A percentile compares a stretch with the other conserved stretches of the same genome.
These are phyloP conservation scores for Furnarius figulus DNA, from an alignment of 2,113 vertebrate species.

Conservation along the genomic window DNA sequence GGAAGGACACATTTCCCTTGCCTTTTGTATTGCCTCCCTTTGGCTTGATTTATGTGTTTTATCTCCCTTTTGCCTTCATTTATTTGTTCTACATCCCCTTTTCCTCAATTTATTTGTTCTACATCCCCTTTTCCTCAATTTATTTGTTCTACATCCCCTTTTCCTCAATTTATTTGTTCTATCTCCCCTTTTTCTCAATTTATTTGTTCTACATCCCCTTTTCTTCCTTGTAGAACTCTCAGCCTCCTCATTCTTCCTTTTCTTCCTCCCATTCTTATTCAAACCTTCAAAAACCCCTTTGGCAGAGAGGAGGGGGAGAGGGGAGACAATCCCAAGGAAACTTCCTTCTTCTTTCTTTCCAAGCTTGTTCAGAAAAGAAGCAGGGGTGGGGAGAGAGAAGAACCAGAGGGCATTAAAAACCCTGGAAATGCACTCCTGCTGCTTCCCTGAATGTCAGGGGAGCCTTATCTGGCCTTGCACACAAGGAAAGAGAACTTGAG, in stretches of 20 bases:
- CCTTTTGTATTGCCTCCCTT: neutral
- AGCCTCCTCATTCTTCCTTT: neutral
- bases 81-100: neutral
- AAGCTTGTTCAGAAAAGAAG: neutral
- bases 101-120: neutral
- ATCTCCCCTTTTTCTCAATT: neutral
- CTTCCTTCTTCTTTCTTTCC: neutral
- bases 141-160: neutral
- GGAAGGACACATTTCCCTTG: neutral
- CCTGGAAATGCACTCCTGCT: neutral
- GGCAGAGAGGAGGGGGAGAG: neutral
- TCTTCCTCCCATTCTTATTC: neutral
- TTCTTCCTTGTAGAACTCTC: neutral
- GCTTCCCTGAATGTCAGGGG: slow-evolving; percentile 32
- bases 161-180: neutral
- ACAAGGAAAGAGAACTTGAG: neutral
- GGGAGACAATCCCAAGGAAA: neutral
- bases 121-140: neutral
- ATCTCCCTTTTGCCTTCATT: neutral
- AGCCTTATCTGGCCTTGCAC: slow-evolving; percentile 65
- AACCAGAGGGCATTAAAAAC: accelerated
- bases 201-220: neutral
- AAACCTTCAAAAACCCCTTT: neutral
- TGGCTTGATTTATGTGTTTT: neutral
- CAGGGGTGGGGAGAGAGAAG: neutral